These are phyloP conservation scores for Lasiurus cinereus DNA, from an alignment of 2,113 vertebrate genomes.

Conservation along the genomic window DNA sequence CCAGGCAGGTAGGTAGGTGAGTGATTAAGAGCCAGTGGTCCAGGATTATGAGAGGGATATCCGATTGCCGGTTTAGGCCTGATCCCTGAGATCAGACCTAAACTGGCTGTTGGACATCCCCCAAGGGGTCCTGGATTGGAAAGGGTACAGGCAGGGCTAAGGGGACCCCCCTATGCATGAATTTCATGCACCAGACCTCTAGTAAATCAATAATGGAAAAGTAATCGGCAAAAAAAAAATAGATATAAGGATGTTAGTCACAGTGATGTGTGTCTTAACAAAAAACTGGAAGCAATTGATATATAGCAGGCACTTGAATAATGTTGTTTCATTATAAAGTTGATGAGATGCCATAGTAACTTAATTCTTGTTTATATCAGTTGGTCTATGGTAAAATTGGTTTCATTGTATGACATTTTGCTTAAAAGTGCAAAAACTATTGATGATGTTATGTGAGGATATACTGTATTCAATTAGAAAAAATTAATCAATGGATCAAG, in stretches of 20 bases:
- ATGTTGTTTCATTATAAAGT: background rate
- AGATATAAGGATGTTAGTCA: background rate
- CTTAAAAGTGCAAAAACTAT: background rate
- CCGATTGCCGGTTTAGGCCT: too few relatives aligned
- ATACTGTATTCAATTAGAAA: background rate
- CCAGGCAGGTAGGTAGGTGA: too few relatives aligned
- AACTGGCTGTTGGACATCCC: too few relatives aligned
- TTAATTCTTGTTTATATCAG: background rate
- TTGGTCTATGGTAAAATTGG: background rate
- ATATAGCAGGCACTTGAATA: background rate
- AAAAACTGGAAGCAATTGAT: background rate
- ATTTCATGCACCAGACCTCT: too few relatives aligned
- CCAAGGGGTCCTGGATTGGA: too few relatives aligned
- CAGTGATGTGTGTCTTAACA: background rate
- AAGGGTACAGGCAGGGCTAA: too few relatives aligned
- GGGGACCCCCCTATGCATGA: too few relatives aligned
- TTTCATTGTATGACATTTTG: background rate
- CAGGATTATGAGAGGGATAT: too few relatives aligned
- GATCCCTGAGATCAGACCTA: too few relatives aligned
- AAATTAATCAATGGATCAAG: background rate
- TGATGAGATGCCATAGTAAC: background rate
- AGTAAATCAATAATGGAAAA: background rate
- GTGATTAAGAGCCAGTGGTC: too few relatives aligned
- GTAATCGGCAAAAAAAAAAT: background rate
- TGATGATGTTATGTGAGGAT: background rate